A percentile compares a stretch with the other conserved stretches of the same genome.
phyloP scores from a whole-genome alignment of 2,797 vertebrate genomes.

The Megaceryle alcyon region DNA sequence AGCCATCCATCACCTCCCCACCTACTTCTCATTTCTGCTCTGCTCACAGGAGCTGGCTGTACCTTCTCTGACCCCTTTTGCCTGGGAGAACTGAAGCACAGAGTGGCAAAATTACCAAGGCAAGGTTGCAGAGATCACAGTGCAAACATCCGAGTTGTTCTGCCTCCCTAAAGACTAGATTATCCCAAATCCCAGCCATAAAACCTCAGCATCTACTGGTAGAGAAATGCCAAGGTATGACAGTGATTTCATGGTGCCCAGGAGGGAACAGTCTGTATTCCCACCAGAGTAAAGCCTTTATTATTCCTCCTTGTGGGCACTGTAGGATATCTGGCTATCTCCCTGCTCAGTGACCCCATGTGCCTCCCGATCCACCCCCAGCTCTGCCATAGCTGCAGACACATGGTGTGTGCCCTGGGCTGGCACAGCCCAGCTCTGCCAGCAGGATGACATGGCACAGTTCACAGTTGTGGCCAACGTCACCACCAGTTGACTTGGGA shows the following conservation, averaged over 20 bases:
- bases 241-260: rapidly evolving
- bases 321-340: not conserved
- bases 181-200: not conserved
- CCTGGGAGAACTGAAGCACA: not conserved
- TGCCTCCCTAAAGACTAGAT: not conserved
- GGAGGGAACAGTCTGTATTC: not conserved
- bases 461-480: not conserved
- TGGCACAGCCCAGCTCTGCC: not conserved
- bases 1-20: not conserved
- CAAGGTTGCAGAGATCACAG: not conserved
- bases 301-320: rapidly evolving
- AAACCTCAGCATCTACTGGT: not conserved
- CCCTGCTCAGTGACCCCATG: rapidly evolving
- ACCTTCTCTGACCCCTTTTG: not conserved
- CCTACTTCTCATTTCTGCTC: not conserved
- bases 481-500: not conserved
- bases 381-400: not conserved
- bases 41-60: not conserved
- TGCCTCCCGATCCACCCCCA: rapidly evolving
- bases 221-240: not conserved
- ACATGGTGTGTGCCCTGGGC: rapidly evolving
- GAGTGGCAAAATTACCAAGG: not conserved
- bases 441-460: rapidly evolving
- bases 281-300: not conserved
- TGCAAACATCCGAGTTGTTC: rapidly evolving